Evolutionary conservation across 2,888 invertebrate species (phyloP).

Genomic region (Craniophora ligustri): DNA sequence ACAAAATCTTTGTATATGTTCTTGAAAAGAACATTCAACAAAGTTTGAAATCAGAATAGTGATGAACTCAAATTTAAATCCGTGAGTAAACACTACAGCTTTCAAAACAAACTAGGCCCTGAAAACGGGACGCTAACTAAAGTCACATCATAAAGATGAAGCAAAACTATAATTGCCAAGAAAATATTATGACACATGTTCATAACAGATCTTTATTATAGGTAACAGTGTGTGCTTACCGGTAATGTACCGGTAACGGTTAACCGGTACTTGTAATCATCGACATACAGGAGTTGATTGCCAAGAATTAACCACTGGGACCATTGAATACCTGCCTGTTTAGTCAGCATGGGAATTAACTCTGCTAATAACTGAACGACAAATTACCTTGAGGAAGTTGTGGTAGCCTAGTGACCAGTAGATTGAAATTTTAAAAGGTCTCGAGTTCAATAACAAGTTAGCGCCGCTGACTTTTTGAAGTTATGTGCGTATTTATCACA

Average conservation of each 20-base stretch:
- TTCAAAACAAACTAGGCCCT: conserved; percentile 9
- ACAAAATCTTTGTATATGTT: no score
- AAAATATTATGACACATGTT: conserved; percentile 37
- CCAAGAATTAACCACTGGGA: conserved; percentile 44
- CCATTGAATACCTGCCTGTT: conserved; percentile 24
- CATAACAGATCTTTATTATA: conserved; percentile 21
- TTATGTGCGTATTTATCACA: no score
- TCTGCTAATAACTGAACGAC: conserved; percentile 5
- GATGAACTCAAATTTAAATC: not conserved
- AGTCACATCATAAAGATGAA: conserved; percentile 7
- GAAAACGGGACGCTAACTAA: conserved; percentile 8
- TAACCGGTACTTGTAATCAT: conserved; percentile 31
- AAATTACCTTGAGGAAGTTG: conserved; percentile 10
- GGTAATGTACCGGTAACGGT: no score
- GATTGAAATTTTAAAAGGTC: not conserved
- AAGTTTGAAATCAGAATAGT: not conserved
- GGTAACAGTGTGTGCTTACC: conserved; percentile 25
- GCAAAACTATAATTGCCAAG: conserved; percentile 11
- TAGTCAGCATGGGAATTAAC: conserved; percentile 14
- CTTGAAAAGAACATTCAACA: no score
- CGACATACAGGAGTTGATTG: conserved; percentile 24
- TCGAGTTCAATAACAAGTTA: not conserved
- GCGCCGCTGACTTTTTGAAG: no score
- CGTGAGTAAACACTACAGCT: not conserved
- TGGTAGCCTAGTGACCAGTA: not conserved